Percentiles rank a stretch among this genome's conserved stretches.
Conservation (phyloP, 1,140 invertebrate genomes). For the Lepidurus apus region DNA sequence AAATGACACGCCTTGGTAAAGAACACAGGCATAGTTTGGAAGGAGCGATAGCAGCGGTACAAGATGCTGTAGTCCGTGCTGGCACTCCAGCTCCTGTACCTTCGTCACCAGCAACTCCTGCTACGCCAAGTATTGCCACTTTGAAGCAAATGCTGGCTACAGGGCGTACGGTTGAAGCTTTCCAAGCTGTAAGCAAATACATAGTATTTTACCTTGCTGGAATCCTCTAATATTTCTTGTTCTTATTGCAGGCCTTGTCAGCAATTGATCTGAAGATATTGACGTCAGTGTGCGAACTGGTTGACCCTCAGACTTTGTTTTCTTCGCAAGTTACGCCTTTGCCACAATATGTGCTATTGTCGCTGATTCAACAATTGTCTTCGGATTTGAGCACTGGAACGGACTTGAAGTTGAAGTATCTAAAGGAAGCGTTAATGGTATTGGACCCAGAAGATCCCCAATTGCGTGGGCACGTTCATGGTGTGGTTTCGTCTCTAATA, state of each 20-base stretch:
- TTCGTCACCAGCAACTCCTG: not conserved
- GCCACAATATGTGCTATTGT: constrained; percentile 79
- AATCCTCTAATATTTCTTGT: not conserved
- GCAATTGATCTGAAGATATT: constrained; percentile 78
- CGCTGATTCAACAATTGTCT: constrained; percentile 85
- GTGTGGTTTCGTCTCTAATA: not conserved
- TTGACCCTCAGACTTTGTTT: constrained; percentile 71
- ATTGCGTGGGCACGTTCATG: not conserved
- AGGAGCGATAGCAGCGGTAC: not conserved
- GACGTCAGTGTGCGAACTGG: constrained; percentile 73
- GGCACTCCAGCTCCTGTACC: not conserved
- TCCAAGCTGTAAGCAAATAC: not conserved
- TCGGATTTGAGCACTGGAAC: constrained; percentile 76
- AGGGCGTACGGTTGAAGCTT: not conserved
- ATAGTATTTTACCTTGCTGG: not conserved
- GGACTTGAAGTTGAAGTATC: constrained; percentile 79
- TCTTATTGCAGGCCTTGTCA: constrained; percentile 62
- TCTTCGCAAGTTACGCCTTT: constrained; percentile 58
- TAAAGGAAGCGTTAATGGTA: constrained; percentile 32
- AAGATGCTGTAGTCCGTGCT: not conserved
- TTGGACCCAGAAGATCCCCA: not conserved
- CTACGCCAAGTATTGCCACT: not conserved
- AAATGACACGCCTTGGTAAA: constrained; percentile 54
- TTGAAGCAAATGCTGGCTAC: not conserved
- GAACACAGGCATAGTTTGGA: constrained; percentile 55